Percentiles rank a stretch among this genome's conserved stretches.
phyloP scores from a whole-genome alignment of 2,113 vertebrate genomes.

The Halichoeres trimaculatus region DNA sequence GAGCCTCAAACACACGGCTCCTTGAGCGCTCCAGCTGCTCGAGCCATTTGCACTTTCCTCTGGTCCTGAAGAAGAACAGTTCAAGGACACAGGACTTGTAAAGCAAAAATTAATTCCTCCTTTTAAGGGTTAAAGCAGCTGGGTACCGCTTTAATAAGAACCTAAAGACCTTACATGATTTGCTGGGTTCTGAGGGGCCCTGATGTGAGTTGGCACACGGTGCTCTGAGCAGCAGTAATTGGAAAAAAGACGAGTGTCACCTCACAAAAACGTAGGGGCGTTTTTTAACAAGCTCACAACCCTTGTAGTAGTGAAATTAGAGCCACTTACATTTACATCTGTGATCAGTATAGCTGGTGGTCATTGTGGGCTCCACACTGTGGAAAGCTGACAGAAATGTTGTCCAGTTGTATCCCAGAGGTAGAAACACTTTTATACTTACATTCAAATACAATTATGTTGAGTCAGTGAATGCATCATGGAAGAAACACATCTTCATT shows the following conservation, averaged over 20 bases:
- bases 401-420: constrained; percentile 55
- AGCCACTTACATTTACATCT: constrained; percentile 64
- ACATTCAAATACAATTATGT: not conserved
- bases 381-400: constrained; percentile 53
- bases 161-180: constrained; percentile 80
- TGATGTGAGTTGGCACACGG: constrained; percentile 44
- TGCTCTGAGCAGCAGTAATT: constrained; percentile 81
- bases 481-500: constrained; percentile 23
- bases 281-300: constrained; percentile 71
- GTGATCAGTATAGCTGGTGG: constrained; percentile 41
- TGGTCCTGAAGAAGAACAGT: constrained; percentile 75
- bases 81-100: constrained; percentile 79
- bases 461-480: constrained; percentile 11
- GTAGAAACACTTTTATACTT: constrained; percentile 39
- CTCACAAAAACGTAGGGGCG: constrained; percentile 68
- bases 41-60: constrained; percentile 75
- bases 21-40: constrained; percentile 75
- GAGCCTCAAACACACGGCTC: constrained; percentile 71
- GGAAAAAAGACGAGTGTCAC: constrained; percentile 79
- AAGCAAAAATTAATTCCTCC: constrained; percentile 61
- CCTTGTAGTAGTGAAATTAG: constrained; percentile 76
- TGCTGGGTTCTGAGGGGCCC: constrained; percentile 75
- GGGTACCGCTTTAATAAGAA: constrained; percentile 81
- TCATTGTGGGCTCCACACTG: constrained; percentile 42
- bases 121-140: constrained; percentile 76